A percentile compares a stretch with the other conserved stretches of the same genome.
Conservation (phyloP, 2,113 vertebrate species). For the Chauna torquata region DNA sequence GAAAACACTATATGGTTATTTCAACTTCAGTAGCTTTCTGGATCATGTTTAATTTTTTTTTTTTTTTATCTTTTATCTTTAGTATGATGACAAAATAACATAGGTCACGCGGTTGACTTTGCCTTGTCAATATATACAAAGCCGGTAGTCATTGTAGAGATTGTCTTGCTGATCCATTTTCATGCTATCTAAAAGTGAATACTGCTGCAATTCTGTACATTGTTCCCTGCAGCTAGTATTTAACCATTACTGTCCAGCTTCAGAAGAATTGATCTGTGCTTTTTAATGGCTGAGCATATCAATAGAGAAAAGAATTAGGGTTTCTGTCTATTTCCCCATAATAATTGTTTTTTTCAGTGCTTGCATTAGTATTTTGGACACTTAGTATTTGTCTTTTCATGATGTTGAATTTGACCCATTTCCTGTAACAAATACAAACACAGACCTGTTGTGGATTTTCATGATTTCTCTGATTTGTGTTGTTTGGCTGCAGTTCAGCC, state of each 20-base stretch:
- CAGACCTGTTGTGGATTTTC: neutral
- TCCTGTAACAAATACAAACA: neutral
- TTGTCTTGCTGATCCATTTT: neutral
- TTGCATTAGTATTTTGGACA: accelerated
- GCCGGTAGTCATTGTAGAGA: neutral
- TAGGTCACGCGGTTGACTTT: accelerated
- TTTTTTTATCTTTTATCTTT: neutral
- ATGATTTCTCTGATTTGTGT: neutral
- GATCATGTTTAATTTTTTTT: neutral
- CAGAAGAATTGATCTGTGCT: accelerated
- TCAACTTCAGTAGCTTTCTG: neutral
- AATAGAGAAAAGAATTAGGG: neutral
- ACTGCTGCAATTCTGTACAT: neutral
- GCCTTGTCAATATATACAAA: neutral
- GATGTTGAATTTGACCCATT: neutral
- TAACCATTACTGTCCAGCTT: neutral
- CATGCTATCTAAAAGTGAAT: accelerated
- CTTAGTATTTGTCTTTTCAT: neutral
- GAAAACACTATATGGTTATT: neutral
- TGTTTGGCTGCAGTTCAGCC: neutral
- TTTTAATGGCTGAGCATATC: neutral
- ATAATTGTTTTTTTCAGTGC: accelerated
- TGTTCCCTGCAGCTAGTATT: neutral
- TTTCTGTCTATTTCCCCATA: neutral
- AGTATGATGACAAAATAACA: neutral